phyloP scores from a whole-genome alignment of 2,113 vertebrate species.

The Lycaon pictus region DNA sequence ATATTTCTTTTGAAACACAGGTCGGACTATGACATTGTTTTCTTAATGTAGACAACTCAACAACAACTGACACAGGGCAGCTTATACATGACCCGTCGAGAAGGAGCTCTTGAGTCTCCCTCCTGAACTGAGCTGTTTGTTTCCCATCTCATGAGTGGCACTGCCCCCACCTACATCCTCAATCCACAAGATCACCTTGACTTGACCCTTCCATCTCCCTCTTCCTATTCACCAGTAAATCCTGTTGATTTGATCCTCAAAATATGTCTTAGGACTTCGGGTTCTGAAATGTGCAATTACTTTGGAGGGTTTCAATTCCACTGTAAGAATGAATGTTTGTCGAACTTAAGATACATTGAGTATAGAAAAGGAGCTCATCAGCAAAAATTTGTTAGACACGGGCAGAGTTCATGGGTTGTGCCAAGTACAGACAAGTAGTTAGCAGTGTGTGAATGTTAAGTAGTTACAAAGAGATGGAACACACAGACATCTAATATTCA shows the following conservation, averaged over 20 bases:
- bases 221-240: background rate
- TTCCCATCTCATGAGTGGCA: fast-evolving
- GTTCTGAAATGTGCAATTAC: background rate
- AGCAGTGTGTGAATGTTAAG: background rate
- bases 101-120: background rate
- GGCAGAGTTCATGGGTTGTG: background rate
- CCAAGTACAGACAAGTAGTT: background rate
- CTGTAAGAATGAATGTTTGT: background rate
- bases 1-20: background rate
- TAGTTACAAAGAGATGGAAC: too few relatives aligned
- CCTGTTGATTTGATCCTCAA: background rate
- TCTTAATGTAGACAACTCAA: background rate
- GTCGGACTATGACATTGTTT: too few relatives aligned
- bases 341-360: background rate
- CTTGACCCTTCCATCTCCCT: fast-evolving
- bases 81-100: background rate
- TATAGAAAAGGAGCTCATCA: background rate
- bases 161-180: background rate
- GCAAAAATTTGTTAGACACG: background rate
- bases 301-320: background rate
- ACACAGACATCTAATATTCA: too few relatives aligned
- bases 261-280: background rate
- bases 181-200: fast-evolving
- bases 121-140: background rate
- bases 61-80: fast-evolving